phyloP scores from a whole-genome alignment of 1,140 invertebrate species.

The Magallana angulata region DNA sequence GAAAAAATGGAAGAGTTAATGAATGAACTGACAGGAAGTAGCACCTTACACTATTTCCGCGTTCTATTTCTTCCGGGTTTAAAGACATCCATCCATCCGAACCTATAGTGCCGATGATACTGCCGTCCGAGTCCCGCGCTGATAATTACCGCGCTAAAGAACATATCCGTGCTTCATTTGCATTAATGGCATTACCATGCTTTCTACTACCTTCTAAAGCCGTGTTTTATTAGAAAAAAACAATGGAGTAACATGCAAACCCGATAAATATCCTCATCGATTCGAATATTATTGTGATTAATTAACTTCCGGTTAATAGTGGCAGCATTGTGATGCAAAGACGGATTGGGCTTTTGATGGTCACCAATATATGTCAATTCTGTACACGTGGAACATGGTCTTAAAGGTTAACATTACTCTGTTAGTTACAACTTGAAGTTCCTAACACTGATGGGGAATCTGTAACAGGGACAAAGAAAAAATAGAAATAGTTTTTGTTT shows the following conservation, averaged over 20 bases:
- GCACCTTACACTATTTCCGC: neutral
- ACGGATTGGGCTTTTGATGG: neutral
- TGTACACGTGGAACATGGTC: too few relatives aligned
- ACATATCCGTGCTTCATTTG: constrained; percentile 8
- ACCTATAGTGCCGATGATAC: neutral
- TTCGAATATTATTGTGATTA: constrained; percentile 32
- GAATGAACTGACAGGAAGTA: neutral
- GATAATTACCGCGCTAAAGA: constrained; percentile 13
- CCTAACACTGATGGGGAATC: too few relatives aligned
- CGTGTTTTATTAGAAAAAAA: neutral
- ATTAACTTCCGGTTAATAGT: constrained; percentile 31
- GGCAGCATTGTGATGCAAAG: constrained; percentile 32
- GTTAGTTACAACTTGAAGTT: too few relatives aligned
- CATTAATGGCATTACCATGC: constrained; percentile 5
- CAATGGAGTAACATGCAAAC: constrained; percentile 14
- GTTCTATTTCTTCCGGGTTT: neutral
- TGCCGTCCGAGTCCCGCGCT: neutral
- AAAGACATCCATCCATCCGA: neutral
- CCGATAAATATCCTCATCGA: constrained; percentile 35
- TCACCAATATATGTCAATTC: neutral
- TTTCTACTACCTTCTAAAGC: neutral
- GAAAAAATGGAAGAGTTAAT: neutral
- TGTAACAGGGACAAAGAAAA: too few relatives aligned
- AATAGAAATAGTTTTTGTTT: too few relatives aligned
- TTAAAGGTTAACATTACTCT: too few relatives aligned